Percentiles rank a stretch among this genome's conserved stretches.
Evolutionary conservation across 2,113 vertebrate species (phyloP).

Genomic region (Acrocephalus arundinaceus): DNA sequence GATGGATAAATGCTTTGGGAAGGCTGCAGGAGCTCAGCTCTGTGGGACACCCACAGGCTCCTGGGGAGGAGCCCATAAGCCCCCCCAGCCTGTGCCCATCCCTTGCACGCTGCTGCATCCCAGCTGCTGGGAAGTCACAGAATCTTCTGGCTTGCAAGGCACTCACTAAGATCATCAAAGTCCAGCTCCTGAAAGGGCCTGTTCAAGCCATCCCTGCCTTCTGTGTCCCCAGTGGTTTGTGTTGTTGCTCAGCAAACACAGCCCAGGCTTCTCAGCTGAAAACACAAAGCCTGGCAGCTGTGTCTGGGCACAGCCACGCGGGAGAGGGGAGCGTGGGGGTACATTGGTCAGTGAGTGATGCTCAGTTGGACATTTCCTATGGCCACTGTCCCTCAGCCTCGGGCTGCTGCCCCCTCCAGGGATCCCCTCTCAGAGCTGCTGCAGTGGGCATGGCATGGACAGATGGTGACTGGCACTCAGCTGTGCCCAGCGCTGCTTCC

Average conservation of each 20-base stretch:
- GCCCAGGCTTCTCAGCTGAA: too few species aligned
- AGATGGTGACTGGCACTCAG: neutral
- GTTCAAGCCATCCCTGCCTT: neutral
- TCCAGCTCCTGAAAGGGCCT: neutral
- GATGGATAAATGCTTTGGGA: neutral
- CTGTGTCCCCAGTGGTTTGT: neutral
- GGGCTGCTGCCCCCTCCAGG: neutral
- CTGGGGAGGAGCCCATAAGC: neutral
- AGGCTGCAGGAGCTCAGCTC: neutral
- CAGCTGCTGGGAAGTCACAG: neutral
- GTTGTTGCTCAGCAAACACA: neutral
- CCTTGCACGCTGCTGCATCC: fast-evolving
- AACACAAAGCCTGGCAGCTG: neutral
- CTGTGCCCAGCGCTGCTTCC: neutral
- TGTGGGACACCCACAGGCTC: neutral
- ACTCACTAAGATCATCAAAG: neutral
- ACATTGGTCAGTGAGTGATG: neutral
- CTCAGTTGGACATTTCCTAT: neutral
- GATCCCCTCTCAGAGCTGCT: neutral
- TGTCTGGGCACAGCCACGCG: fast-evolving
- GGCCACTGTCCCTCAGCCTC: neutral
- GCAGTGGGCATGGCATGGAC: neutral
- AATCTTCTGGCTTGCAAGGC: neutral
- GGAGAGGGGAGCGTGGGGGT: neutral
- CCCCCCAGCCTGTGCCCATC: neutral